These are phyloP conservation scores for Helicoverpa zea DNA, from an alignment of 1,140 invertebrate species.

Conservation along the genomic window DNA sequence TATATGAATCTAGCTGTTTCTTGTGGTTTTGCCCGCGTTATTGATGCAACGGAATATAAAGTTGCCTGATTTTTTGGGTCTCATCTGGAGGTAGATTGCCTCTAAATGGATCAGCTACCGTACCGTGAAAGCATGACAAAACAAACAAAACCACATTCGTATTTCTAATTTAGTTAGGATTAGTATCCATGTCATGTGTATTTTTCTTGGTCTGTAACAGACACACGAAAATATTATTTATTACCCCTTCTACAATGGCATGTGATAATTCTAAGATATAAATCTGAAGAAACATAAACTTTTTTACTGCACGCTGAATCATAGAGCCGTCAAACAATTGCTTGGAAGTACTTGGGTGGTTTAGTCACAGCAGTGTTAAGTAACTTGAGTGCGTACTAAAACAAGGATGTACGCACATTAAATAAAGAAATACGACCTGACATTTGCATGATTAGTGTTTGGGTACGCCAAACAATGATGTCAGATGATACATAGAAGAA, in stretches of 20 bases:
- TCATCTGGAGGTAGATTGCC: too few species aligned
- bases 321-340: conserved; percentile 22
- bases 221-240: conserved; percentile 27
- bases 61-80: too few species aligned
- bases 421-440: conserved; percentile 16
- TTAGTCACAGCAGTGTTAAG: conserved; percentile 13
- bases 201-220: conserved; percentile 9
- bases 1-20: too few species aligned
- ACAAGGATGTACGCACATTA: conserved; percentile 36
- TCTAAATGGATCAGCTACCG: too few species aligned
- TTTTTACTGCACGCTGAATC: conserved; percentile 32
- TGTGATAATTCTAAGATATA: conserved; percentile 1
- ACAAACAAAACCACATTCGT: too few species aligned
- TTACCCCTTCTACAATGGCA: not conserved
- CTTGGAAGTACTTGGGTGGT: conserved; percentile 19
- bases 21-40: too few species aligned
- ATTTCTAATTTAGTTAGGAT: too few species aligned
- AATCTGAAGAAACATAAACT: conserved; percentile 27
- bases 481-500: not conserved
- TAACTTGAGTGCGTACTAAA: conserved; percentile 22
- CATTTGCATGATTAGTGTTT: conserved; percentile 29
- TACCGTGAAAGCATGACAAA: too few species aligned
- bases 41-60: too few species aligned
- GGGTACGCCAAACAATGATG: conserved; percentile 9
- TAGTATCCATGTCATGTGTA: not conserved